These are phyloP conservation scores for Drosophila flavopinicola DNA, from an alignment of 2,888 invertebrate genomes.

Conservation along the genomic window DNA sequence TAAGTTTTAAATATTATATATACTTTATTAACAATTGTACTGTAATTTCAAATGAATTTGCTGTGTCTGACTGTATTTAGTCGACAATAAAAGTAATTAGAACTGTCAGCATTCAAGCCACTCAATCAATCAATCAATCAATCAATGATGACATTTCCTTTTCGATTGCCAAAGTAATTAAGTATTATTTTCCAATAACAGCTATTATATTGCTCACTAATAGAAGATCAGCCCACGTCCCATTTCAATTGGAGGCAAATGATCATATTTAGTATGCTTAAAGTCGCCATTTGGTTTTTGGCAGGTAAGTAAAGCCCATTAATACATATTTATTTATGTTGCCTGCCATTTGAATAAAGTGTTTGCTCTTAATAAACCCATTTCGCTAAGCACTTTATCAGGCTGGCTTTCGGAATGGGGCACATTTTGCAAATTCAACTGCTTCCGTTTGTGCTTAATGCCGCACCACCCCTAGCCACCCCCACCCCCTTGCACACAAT, in stretches of 20 bases:
- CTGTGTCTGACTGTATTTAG: no score
- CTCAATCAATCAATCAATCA: no score
- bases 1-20: no score
- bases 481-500: neutral
- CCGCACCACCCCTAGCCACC: slow-evolving; percentile 17
- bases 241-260: neutral
- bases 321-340: slow-evolving; percentile 71
- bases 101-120: no score
- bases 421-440: slow-evolving; percentile 59
- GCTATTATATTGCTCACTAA: neutral
- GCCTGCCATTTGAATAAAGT: slow-evolving; percentile 68
- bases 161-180: neutral
- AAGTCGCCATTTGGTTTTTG: slow-evolving; percentile 16
- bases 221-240: neutral
- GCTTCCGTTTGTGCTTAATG: slow-evolving; percentile 65
- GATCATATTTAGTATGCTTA: neutral
- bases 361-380: slow-evolving; percentile 79
- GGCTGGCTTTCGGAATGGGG: neutral
- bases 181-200: neutral
- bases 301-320: slow-evolving; percentile 32
- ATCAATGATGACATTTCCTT: no score
- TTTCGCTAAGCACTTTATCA: slow-evolving; percentile 69
- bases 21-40: no score
- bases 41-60: no score
- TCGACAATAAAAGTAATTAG: no score